A percentile compares a stretch with the other conserved stretches of the same genome.
Evolutionary conservation across 2,888 invertebrate genomes (phyloP).

Genomic region (Phorcus lineatus): DNA sequence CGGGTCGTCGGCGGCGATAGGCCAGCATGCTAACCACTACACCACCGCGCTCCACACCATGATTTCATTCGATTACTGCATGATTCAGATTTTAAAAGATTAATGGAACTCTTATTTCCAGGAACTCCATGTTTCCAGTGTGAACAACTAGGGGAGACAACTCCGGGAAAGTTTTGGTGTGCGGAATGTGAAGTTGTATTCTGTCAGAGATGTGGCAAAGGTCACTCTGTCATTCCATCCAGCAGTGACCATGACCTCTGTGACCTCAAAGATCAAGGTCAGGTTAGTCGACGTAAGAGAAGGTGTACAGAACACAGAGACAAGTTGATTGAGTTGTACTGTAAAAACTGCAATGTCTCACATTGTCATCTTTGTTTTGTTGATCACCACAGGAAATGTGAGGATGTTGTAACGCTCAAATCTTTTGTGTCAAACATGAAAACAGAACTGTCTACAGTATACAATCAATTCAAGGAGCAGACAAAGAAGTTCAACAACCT

Average conservation of each 20-base stretch:
- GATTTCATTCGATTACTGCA: too few species aligned
- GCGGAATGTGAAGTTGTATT: background rate
- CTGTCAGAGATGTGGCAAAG: background rate
- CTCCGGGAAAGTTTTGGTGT: background rate
- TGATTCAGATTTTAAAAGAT: too few species aligned
- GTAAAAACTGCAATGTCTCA: background rate
- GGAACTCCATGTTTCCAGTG: background rate
- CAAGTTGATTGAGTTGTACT: background rate
- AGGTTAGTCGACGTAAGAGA: background rate
- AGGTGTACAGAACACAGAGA: background rate
- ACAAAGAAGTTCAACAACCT: too few species aligned
- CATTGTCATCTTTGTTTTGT: background rate
- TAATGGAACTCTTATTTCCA: background rate
- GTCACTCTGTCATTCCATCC: background rate
- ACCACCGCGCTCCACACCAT: too few species aligned
- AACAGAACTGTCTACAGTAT: background rate
- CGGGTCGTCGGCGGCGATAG: too few species aligned
- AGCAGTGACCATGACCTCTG: background rate
- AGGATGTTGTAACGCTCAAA: background rate
- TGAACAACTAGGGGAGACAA: background rate
- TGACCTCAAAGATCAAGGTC: background rate
- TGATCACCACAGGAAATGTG: background rate
- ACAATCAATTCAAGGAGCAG: too few species aligned
- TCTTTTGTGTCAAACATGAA: background rate
- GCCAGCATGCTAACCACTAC: too few species aligned